phyloP scores from a whole-genome alignment of 2,888 invertebrate genomes.

The Catocala fraxini region DNA sequence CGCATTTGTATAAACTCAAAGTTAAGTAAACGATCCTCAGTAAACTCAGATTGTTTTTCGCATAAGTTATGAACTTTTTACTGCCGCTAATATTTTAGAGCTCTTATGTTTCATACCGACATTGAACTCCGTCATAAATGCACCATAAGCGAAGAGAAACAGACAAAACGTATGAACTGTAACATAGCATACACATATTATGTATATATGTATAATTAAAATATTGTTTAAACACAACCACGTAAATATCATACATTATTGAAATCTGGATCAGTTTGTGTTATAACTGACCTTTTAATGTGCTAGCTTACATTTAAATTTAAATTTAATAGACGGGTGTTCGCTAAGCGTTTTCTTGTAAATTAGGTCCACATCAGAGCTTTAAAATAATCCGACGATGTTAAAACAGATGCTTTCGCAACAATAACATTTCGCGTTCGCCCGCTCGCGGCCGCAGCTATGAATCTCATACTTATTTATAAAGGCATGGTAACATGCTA shows the following conservation, averaged over 20 bases:
- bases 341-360: constrained; percentile 30
- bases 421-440: constrained; percentile 60
- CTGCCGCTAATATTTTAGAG: neutral
- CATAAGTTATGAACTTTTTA: neutral
- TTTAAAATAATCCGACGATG: constrained; percentile 40
- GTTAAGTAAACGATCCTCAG: no score
- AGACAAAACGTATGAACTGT: no score
- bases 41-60: no score
- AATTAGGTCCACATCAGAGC: constrained; percentile 22
- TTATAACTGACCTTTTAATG: neutral
- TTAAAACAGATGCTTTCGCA: constrained; percentile 59
- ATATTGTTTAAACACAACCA: no score
- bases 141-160: no score
- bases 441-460: constrained; percentile 45
- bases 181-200: no score
- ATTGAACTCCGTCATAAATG: no score
- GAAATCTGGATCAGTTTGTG: no score
- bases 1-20: no score
- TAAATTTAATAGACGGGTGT: neutral
- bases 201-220: no score
- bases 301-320: neutral
- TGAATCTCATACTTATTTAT: constrained; percentile 56
- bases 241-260: no score
- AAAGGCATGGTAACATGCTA: constrained; percentile 51
- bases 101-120: no score